These are phyloP conservation scores for Setophaga petechia DNA, from an alignment of 2,113 vertebrate species.

Conservation along the genomic window DNA sequence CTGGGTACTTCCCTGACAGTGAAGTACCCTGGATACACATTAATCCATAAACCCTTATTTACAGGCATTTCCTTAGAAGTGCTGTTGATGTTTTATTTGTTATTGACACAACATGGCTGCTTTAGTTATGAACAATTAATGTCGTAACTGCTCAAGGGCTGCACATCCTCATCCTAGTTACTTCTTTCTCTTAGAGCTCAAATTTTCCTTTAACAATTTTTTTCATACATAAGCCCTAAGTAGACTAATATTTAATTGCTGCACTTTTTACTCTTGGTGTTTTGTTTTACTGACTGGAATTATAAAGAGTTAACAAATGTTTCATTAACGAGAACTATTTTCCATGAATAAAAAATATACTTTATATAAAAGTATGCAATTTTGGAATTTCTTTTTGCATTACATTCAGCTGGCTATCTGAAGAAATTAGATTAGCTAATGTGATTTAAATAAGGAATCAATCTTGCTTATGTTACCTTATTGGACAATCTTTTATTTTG, in stretches of 20 bases:
- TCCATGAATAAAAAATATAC: background rate
- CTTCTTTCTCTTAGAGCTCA: background rate
- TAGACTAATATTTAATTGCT: background rate
- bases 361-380: background rate
- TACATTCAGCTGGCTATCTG: background rate
- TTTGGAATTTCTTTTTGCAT: background rate
- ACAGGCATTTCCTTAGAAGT: background rate
- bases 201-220: background rate
- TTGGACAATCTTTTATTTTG: background rate
- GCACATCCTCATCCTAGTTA: background rate
- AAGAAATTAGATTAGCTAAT: background rate
- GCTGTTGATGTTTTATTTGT: background rate
- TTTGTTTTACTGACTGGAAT: background rate
- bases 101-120: background rate
- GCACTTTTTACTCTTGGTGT: background rate
- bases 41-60: background rate
- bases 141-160: background rate
- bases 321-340: background rate
- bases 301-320: background rate
- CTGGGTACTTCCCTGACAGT: background rate
- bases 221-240: background rate
- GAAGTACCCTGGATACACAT: background rate
- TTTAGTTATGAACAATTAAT: background rate
- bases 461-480: background rate
- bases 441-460: background rate